Base-by-base conservation (phyloP, 2,888 invertebrate species). In the Lasioglossum zephyrum region DNA sequence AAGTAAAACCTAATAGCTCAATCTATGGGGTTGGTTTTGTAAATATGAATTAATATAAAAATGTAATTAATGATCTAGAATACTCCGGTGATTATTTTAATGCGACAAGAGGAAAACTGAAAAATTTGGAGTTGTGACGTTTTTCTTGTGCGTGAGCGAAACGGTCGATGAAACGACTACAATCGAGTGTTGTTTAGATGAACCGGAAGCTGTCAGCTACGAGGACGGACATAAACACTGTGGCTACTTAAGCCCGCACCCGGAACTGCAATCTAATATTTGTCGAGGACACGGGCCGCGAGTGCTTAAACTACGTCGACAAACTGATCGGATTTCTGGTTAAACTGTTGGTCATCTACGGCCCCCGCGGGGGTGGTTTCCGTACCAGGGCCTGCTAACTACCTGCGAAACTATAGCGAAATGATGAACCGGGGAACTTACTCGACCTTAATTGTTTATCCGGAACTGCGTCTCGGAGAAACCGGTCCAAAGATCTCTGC, bases 271-370 rank as follows among this genome's bases (percentile, higher is more conserved):
- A 82, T 73, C 77, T 77, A 88, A 89, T 82, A 88, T 88, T 89
- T 88, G 81, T 72, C 78, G 63, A 75, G 69, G 63, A 22, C 44
- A 79, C 36, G 63, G 60, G 70, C 47, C 53, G 70, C 44, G 69
- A 76, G 70, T 57, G 82, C 75, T 89, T 81, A 73, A 86, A 90
- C 88, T 84, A 73, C 74, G 79, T 73, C 79, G 85, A 88, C 82
- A 88, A 90, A 88, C 86, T 78, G 89, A 89, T 89, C 89, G 90
- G 90, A 89, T 90, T 88, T 82, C 88, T 86, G 88, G 88, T 90
- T 89, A 90, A 90, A 89, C 90, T 82, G 90, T 86, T 89, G 89
- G 89, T 90, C 89, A 90, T 88, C 88, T 75, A 78, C 78, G 75
- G 60, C 79, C 80, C 84, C 79, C 47, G 63, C 18, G 90, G 84